Conservation (phyloP, 2,888 invertebrate genomes). For the Zaprionus bogoriensis region DNA sequence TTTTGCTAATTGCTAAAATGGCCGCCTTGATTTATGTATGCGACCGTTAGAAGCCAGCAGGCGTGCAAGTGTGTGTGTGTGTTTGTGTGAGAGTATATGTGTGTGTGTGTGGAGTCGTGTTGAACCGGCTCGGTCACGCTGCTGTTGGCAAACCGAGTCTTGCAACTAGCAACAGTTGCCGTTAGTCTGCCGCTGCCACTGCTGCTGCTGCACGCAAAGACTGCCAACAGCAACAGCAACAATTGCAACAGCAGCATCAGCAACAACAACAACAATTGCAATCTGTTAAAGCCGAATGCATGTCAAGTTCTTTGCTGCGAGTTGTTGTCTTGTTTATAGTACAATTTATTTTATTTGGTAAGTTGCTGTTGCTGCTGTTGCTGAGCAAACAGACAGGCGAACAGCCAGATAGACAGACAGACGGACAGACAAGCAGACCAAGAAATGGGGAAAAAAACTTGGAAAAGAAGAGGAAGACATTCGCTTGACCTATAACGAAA, state of each 20-base stretch:
- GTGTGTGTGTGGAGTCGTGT: conserved; percentile 49
- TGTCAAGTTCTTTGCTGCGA: conserved; percentile 59
- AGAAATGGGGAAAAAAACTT: conserved; percentile 16
- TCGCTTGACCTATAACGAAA: conserved; percentile 73
- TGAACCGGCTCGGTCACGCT: conserved; percentile 66
- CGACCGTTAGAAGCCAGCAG: conserved; percentile 60
- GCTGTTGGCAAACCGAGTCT: conserved; percentile 48
- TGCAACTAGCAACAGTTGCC: conserved; percentile 69
- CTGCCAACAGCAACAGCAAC: conserved; percentile 22
- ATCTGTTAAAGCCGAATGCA: conserved; percentile 52
- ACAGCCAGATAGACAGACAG: conserved; percentile 30
- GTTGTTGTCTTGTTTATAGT: conserved; percentile 61
- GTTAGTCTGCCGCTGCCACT: conserved; percentile 52
- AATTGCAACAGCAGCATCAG: conserved; percentile 24
- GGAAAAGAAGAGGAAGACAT: conserved; percentile 8
- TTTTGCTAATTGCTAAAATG: conserved; percentile 70
- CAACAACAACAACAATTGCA: conserved; percentile 28
- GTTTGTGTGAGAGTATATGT: conserved; percentile 2
- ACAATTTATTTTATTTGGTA: conserved; percentile 72
- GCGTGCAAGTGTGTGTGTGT: conserved; percentile 1
- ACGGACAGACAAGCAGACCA: neutral
- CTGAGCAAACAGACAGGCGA: conserved; percentile 44
- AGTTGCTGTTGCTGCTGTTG: conserved; percentile 43
- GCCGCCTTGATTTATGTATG: conserved; percentile 72
- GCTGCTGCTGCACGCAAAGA: conserved; percentile 62